phyloP scores from a whole-genome alignment of 2,797 vertebrate species.

The Etheostoma nigrum region DNA sequence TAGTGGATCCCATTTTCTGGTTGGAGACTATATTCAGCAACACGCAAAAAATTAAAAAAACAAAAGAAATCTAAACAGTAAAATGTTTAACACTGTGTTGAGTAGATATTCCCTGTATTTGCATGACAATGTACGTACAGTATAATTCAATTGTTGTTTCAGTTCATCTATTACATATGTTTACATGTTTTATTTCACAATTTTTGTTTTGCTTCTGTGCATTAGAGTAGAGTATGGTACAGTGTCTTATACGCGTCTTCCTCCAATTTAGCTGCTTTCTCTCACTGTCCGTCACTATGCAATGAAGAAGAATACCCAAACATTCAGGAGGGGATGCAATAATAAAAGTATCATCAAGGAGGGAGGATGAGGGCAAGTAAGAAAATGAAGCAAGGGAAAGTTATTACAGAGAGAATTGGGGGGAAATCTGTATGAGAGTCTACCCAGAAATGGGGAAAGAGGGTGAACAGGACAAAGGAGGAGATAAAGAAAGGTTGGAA shows the following conservation, averaged over 20 bases:
- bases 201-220: neutral
- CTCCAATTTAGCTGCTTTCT: neutral
- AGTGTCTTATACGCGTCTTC: too few relatives aligned
- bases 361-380: neutral
- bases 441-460: neutral
- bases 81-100: neutral
- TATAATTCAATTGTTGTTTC: neutral
- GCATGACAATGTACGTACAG: neutral
- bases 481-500: neutral
- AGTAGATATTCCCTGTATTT: neutral
- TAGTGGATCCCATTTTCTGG: neutral
- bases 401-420: neutral
- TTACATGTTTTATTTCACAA: neutral
- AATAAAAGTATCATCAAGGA: neutral
- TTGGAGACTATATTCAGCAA: neutral
- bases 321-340: conserved; percentile 17
- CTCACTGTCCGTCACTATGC: neutral
- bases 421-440: neutral
- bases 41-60: neutral
- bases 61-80: neutral
- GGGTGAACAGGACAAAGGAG: neutral
- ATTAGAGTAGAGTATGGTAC: neutral
- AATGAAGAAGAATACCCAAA: neutral
- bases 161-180: neutral
- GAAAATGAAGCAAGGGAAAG: neutral